Conservation (phyloP, 2,113 vertebrate species). For the Ahaetulla prasina region DNA sequence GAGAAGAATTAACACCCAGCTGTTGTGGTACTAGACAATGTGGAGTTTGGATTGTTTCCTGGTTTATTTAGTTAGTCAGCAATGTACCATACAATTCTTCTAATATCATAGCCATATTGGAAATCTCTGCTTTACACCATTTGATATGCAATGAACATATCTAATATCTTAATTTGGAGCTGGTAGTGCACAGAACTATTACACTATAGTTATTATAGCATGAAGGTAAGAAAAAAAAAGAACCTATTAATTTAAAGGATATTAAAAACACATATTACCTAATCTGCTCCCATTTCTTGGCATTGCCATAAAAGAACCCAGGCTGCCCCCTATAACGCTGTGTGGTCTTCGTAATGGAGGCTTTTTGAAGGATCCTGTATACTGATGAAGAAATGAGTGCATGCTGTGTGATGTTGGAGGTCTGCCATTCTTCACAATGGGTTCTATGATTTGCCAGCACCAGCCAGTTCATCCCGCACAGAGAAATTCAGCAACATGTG, state of each 20-base stretch:
- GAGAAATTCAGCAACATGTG: slow-evolving; percentile 63
- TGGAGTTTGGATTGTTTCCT: not conserved
- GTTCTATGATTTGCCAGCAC: slow-evolving; percentile 70
- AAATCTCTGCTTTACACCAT: not conserved
- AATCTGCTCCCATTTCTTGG: slow-evolving; percentile 92
- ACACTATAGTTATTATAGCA: not conserved
- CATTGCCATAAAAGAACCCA: slow-evolving; percentile 91
- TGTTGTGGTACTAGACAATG: not conserved
- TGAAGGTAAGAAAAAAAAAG: slow-evolving; percentile 19
- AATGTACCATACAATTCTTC: not conserved
- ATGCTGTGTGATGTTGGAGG: slow-evolving; percentile 91
- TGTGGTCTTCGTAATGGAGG: slow-evolving; percentile 88
- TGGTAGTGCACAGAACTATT: not conserved
- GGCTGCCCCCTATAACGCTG: slow-evolving; percentile 91
- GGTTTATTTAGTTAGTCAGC: not conserved
- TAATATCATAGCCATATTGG: not conserved
- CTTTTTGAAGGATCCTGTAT: slow-evolving; percentile 94
- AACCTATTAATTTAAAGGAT: slow-evolving; percentile 10
- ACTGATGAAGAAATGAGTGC: slow-evolving; percentile 96
- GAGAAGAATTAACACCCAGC: not conserved
- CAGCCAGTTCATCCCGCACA: slow-evolving; percentile 65
- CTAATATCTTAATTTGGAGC: not conserved
- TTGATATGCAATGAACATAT: not conserved
- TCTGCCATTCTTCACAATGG: slow-evolving; percentile 88
- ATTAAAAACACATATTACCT: slow-evolving; percentile 71